phyloP scores from a whole-genome alignment of 2,888 invertebrate genomes.

The Dinocampus coccinellae region DNA sequence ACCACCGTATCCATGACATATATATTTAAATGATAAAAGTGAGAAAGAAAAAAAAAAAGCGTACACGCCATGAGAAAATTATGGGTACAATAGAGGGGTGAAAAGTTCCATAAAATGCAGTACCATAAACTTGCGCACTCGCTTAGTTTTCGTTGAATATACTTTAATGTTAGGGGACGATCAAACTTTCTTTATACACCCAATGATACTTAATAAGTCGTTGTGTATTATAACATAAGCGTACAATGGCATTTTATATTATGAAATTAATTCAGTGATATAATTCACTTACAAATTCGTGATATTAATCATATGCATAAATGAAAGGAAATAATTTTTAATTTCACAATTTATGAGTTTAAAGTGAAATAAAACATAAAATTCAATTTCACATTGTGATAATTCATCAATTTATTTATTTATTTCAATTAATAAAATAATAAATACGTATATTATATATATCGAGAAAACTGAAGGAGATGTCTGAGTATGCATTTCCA shows the following conservation, averaged over 20 bases:
- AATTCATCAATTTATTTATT: too few species aligned
- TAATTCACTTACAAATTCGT: neutral
- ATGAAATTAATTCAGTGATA: neutral
- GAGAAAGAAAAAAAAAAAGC: neutral
- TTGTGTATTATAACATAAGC: neutral
- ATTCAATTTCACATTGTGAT: too few species aligned
- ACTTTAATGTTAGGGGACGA: conserved; percentile 4
- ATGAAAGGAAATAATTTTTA: too few species aligned
- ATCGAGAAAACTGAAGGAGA: neutral
- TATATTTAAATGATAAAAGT: neutral
- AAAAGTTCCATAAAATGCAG: conserved; percentile 26
- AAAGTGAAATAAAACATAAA: too few species aligned
- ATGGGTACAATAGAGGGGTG: neutral
- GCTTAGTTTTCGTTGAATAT: conserved; percentile 9
- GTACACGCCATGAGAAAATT: conserved; percentile 2
- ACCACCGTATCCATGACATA: too few species aligned
- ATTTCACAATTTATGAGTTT: too few species aligned
- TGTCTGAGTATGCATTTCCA: neutral
- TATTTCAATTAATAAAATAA: too few species aligned
- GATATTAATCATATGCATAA: too few species aligned
- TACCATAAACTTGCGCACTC: conserved; percentile 4
- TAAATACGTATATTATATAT: neutral
- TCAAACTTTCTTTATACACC: neutral
- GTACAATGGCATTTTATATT: neutral
- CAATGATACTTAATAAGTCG: neutral